Conservation (phyloP, 2,888 invertebrate species). For the Choristoneura rosaceana region DNA sequence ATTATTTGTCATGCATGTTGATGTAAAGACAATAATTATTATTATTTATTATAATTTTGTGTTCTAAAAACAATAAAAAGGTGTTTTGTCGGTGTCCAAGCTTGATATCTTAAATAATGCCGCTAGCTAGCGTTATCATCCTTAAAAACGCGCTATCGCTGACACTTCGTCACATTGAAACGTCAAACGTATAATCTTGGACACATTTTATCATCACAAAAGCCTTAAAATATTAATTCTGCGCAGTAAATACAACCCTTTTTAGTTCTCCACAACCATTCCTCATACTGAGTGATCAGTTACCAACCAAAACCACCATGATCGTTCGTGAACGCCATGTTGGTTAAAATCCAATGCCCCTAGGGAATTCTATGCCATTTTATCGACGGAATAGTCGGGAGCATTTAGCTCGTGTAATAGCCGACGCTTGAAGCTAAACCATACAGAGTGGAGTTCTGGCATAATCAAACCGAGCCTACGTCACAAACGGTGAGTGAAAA, state of each 20-base stretch:
- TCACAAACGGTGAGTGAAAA: slow-evolving; percentile 34
- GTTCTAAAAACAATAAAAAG: too few species aligned
- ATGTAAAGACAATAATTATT: too few species aligned
- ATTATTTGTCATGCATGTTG: too few species aligned
- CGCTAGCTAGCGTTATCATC: neutral
- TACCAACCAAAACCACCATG: slow-evolving; percentile 2
- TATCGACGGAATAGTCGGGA: slow-evolving; percentile 43
- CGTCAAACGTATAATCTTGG: slow-evolving; percentile 36
- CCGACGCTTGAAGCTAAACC: slow-evolving; percentile 20
- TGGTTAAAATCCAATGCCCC: slow-evolving; percentile 44
- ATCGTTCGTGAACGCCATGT: slow-evolving; percentile 36
- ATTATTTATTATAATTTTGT: too few species aligned
- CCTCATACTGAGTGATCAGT: slow-evolving; percentile 5
- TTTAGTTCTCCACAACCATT: slow-evolving; percentile 3
- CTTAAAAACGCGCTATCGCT: slow-evolving; percentile 2
- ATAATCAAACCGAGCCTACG: slow-evolving; percentile 29
- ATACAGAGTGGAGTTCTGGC: slow-evolving; percentile 32
- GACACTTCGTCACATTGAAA: slow-evolving; percentile 32
- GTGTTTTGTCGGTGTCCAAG: too few species aligned
- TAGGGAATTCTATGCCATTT: slow-evolving; percentile 47
- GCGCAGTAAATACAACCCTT: slow-evolving; percentile 16
- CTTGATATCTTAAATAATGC: too few species aligned
- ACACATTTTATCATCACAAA: slow-evolving; percentile 40
- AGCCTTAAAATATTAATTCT: slow-evolving; percentile 31
- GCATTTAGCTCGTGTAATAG: slow-evolving; percentile 13